Percentiles rank a stretch among this genome's conserved stretches.
These are phyloP conservation scores for Rhabdornis inornatus DNA, from an alignment of 2,113 vertebrate species.

Conservation along the genomic window DNA sequence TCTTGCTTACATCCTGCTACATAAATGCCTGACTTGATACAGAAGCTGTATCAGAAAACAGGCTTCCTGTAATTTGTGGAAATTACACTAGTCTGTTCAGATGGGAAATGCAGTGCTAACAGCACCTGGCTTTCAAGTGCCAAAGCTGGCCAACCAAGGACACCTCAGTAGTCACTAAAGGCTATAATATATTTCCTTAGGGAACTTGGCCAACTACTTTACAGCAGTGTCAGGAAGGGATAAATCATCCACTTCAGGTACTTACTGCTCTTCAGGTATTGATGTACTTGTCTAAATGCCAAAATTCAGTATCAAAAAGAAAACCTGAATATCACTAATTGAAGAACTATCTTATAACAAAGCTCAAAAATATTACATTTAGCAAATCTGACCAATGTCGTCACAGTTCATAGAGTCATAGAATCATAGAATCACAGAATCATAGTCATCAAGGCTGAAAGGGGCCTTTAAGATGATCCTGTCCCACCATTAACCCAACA, in stretches of 20 bases:
- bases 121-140: not conserved
- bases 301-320: not conserved
- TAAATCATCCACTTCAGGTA: not conserved
- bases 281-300: not conserved
- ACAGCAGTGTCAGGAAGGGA: not conserved
- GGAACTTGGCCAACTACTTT: not conserved
- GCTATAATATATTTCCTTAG: not conserved
- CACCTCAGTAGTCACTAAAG: not conserved
- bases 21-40: not conserved
- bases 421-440: not conserved
- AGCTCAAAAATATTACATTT: not conserved
- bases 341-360: not conserved
- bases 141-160: not conserved
- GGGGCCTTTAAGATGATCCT: not conserved
- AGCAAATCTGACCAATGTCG: not conserved
- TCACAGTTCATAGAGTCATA: not conserved
- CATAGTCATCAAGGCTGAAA: not conserved
- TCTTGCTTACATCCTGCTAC: not conserved
- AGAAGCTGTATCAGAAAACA: not conserved
- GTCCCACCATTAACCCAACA: fast-evolving
- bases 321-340: not conserved
- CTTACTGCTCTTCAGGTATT: not conserved
- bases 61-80: not conserved
- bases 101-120: not conserved
- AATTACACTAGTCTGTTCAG: not conserved